These are phyloP conservation scores for Lepidurus apus DNA, from an alignment of 1,140 invertebrate species.

Conservation along the genomic window DNA sequence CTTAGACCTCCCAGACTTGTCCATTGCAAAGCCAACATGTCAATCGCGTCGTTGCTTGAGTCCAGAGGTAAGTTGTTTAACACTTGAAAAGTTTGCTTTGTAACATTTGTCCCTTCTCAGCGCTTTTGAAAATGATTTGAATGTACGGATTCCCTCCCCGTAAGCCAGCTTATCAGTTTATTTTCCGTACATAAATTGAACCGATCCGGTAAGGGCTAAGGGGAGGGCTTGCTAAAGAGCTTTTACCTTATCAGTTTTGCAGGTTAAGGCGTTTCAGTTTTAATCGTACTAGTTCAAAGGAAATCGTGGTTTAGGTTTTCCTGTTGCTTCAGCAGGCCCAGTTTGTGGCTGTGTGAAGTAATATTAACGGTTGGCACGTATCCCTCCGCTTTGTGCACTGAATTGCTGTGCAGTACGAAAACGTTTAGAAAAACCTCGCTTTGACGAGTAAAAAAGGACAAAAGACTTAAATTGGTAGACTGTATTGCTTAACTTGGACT, in stretches of 20 bases:
- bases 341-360: not conserved
- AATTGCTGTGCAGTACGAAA: not conserved
- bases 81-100: not conserved
- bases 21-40: not conserved
- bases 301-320: conserved; percentile 15
- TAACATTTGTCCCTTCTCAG: too few species aligned
- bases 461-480: too few species aligned
- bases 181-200: not conserved
- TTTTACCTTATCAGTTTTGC: not conserved
- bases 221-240: not conserved
- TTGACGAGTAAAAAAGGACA: too few species aligned
- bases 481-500: too few species aligned
- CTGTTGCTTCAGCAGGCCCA: not conserved
- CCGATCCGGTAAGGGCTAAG: not conserved
- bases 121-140: not conserved
- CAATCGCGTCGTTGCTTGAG: not conserved
- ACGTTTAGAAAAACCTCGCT: too few species aligned
- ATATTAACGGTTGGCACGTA: conserved; percentile 10
- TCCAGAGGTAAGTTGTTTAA: not conserved
- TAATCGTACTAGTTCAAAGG: not conserved
- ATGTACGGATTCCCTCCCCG: not conserved
- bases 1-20: not conserved
- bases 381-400: not conserved
- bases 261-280: not conserved
- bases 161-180: not conserved